phyloP scores from a whole-genome alignment of 2,797 vertebrate species.

The Merluccius polli region DNA sequence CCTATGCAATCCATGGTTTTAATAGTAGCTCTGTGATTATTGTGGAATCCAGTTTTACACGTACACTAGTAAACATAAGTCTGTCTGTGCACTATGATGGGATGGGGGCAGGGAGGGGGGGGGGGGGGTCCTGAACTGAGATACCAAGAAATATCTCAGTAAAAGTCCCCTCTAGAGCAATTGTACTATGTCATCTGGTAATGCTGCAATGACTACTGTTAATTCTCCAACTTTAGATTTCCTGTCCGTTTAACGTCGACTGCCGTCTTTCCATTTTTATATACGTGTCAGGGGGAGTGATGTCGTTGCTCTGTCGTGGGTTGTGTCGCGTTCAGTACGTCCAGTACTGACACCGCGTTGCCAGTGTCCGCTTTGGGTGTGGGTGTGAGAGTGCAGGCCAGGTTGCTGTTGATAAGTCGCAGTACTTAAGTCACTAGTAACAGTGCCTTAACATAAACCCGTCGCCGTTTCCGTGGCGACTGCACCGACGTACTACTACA shows the following conservation, averaged over 20 bases:
- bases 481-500: slow-evolving; percentile 16
- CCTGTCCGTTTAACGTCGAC: slow-evolving; percentile 35
- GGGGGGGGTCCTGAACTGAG: slow-evolving; percentile 15
- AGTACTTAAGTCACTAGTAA: slow-evolving; percentile 61
- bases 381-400: slow-evolving; percentile 41
- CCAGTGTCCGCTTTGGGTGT: slow-evolving; percentile 6
- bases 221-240: slow-evolving; percentile 27
- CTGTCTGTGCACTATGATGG: slow-evolving; percentile 20
- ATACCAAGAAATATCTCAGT: slow-evolving; percentile 11
- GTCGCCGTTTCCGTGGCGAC: slow-evolving; percentile 10
- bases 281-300: slow-evolving; percentile 34
- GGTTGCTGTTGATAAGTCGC: slow-evolving; percentile 52
- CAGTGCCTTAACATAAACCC: slow-evolving; percentile 73
- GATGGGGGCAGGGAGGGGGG: background rate
- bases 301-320: slow-evolving; percentile 22
- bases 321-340: slow-evolving; percentile 1
- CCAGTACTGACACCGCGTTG: slow-evolving; percentile 18
- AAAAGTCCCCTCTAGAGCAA: slow-evolving; percentile 46
- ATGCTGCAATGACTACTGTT: slow-evolving; percentile 61
- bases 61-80: slow-evolving; percentile 18
- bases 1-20: slow-evolving; percentile 71
- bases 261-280: slow-evolving; percentile 59
- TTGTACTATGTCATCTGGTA: slow-evolving; percentile 56
- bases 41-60: slow-evolving; percentile 19
- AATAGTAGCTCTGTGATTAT: slow-evolving; percentile 36